A percentile compares a stretch with the other conserved stretches of the same genome.
phyloP scores from a whole-genome alignment of 2,113 vertebrate genomes.

The Carettochelys insculpta region DNA sequence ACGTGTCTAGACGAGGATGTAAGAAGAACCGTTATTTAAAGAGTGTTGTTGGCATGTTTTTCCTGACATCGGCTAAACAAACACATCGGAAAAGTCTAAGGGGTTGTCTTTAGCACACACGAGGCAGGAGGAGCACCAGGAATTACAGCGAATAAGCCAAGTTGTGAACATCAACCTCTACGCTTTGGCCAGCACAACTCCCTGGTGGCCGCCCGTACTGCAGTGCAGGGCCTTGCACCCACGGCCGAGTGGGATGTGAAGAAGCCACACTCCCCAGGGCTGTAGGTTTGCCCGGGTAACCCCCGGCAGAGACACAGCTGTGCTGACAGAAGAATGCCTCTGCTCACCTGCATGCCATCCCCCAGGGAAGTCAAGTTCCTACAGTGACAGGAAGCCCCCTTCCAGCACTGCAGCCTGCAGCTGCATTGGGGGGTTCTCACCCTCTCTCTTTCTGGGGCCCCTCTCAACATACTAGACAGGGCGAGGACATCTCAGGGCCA shows the following conservation, averaged over 20 bases:
- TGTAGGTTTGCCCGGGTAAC: too few species aligned
- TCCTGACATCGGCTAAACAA: background rate
- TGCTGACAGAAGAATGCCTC: too few species aligned
- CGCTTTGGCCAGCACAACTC: background rate
- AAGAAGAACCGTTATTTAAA: background rate
- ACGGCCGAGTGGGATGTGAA: too few species aligned
- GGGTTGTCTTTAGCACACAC: background rate
- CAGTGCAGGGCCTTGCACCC: background rate
- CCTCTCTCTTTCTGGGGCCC: too few species aligned
- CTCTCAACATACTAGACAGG: too few species aligned
- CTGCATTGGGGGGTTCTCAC: background rate
- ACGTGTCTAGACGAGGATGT: background rate
- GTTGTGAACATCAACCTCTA: background rate
- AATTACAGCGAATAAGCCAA: too few species aligned
- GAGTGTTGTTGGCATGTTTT: background rate
- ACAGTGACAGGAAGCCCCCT: too few species aligned
- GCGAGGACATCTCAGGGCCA: too few species aligned
- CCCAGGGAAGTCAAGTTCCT: too few species aligned
- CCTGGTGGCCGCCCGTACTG: background rate
- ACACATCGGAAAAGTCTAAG: background rate
- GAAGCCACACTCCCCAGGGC: too few species aligned
- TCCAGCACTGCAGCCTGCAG: background rate
- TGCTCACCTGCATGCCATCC: too few species aligned
- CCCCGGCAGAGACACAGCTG: too few species aligned
- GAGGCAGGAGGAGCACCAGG: background rate